A percentile compares a stretch with the other conserved stretches of the same genome.
Evolutionary conservation across 2,797 vertebrate species (phyloP).

Genomic region (Chrysocyon brachyurus): DNA sequence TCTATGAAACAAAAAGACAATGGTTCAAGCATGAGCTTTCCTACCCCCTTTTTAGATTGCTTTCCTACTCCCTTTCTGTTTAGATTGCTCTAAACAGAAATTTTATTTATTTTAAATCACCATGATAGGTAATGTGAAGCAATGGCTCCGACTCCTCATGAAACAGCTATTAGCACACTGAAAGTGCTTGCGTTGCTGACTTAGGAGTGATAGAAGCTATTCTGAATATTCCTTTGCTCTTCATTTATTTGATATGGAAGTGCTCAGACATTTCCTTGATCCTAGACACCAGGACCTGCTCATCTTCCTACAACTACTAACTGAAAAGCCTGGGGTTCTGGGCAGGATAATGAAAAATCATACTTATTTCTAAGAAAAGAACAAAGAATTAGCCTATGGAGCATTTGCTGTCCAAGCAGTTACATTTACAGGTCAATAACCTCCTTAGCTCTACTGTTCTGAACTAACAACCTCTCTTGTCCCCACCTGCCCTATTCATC

Average conservation of each 20-base stretch:
- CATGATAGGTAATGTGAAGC: not conserved
- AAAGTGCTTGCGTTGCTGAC: not conserved
- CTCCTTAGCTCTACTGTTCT: not conserved
- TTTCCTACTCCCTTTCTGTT: not conserved
- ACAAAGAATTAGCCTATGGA: not conserved
- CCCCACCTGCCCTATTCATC: not conserved
- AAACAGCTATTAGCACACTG: slow-evolving; percentile 29
- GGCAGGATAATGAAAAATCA: not conserved
- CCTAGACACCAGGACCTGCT: not conserved
- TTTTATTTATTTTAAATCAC: not conserved
- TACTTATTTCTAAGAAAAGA: slow-evolving; percentile 17
- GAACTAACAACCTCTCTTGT: not conserved
- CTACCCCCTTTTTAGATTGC: not conserved
- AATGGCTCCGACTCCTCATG: not conserved
- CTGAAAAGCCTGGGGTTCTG: not conserved
- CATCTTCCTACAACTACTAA: not conserved
- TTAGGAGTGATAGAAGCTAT: not conserved
- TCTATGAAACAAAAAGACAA: slow-evolving; percentile 73
- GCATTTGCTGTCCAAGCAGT: not conserved
- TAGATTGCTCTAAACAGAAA: slow-evolving; percentile 11
- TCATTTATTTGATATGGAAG: slow-evolving; percentile 17
- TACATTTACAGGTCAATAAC: slow-evolving; percentile 3
- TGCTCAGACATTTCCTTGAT: slow-evolving; percentile 34
- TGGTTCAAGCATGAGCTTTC: not conserved
- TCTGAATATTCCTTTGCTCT: not conserved